A percentile compares a stretch with the other conserved stretches of the same genome.
These are phyloP conservation scores for Castor canadensis DNA, from an alignment of 2,113 vertebrate species.

Conservation along the genomic window DNA sequence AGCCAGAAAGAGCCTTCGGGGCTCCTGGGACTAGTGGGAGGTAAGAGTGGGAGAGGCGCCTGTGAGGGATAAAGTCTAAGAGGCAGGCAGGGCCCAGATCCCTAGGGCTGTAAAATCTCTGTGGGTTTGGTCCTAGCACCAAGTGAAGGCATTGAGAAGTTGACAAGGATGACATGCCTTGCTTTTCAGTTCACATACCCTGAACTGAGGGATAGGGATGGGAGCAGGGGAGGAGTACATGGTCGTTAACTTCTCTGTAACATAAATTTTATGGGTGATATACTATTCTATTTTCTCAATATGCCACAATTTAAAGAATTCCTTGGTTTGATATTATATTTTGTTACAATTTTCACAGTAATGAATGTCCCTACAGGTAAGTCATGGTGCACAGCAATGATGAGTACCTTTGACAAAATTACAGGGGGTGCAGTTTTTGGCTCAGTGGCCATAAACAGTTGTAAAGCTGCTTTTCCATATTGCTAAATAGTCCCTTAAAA, in stretches of 20 bases:
- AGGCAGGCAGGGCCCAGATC: not conserved
- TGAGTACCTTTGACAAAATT: not conserved
- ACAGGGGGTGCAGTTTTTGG: not conserved
- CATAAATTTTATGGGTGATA: not conserved
- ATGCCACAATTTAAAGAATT: not conserved
- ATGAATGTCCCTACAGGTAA: not conserved
- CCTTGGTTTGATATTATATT: not conserved
- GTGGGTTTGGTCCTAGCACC: not conserved
- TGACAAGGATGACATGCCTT: not conserved
- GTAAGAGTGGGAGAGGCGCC: not conserved
- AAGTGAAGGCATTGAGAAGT: not conserved
- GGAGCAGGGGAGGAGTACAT: not conserved
- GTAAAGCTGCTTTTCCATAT: not conserved
- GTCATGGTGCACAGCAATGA: not conserved
- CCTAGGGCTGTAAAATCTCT: accelerated
- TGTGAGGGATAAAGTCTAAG: not conserved
- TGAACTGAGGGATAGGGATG: not conserved
- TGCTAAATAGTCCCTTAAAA: not conserved
- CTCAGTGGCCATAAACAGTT: not conserved
- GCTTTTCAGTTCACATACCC: not conserved
- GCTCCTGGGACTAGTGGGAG: not conserved
- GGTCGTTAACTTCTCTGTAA: not conserved
- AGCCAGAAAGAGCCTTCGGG: not conserved
- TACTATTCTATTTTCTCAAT: not conserved
- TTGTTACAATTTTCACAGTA: not conserved